A percentile compares a stretch with the other conserved stretches of the same genome.
Evolutionary conservation across 2,113 vertebrate genomes (phyloP).

Genomic region (Scomber colias): DNA sequence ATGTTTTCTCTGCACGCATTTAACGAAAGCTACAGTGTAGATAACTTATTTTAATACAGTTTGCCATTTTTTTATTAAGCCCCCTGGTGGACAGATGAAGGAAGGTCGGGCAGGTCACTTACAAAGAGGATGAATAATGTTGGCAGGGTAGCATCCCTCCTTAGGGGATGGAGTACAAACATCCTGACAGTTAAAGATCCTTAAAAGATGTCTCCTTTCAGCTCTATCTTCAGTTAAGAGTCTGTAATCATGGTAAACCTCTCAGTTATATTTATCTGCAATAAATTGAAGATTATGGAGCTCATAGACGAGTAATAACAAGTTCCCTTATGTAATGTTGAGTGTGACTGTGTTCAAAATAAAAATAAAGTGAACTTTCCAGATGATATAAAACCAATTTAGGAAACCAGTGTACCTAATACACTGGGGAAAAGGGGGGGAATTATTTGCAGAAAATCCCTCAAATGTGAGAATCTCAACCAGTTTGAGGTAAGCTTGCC

Average conservation of each 20-base stretch:
- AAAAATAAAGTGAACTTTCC: neutral
- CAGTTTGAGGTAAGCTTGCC: conserved; percentile 32
- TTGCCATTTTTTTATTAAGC: conserved; percentile 7
- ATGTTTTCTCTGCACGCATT: neutral
- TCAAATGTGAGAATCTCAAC: conserved; percentile 59
- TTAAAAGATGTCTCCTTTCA: neutral
- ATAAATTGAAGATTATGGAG: too few species aligned
- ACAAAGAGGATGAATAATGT: neutral
- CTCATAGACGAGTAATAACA: too few species aligned
- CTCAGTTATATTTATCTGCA: neutral
- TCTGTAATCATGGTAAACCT: neutral
- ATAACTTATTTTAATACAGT: neutral
- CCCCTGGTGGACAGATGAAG: conserved; percentile 63
- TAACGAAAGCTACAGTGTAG: fast-evolving
- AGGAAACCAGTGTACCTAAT: neutral
- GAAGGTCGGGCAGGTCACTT: neutral
- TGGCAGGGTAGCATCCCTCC: neutral
- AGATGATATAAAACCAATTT: neutral
- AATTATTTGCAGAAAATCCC: neutral
- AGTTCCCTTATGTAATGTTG: too few species aligned
- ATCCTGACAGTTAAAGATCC: neutral
- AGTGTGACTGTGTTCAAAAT: neutral
- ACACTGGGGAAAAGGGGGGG: neutral
- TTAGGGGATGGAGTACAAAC: neutral
- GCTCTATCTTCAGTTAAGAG: neutral